Percentiles rank a stretch among this genome's conserved stretches.
Conservation (phyloP, 2,797 vertebrate genomes). For the Oophaga sylvatica region DNA sequence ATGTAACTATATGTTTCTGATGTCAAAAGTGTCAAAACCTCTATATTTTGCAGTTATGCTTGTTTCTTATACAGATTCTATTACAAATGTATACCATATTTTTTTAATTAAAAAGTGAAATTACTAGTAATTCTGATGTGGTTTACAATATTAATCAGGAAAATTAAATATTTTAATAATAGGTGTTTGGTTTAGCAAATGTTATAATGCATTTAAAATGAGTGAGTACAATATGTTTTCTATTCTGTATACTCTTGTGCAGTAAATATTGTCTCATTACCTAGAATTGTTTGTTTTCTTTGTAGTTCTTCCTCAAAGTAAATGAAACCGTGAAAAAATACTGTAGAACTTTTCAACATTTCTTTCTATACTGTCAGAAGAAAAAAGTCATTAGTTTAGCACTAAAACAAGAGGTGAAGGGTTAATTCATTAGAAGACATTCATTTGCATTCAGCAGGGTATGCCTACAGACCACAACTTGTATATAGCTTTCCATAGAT, state of each 20-base stretch:
- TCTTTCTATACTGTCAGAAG: conserved; percentile 13
- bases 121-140: too few relatives aligned
- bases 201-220: not conserved
- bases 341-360: conserved; percentile 18
- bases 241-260: not conserved
- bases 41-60: too few relatives aligned
- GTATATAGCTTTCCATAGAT: conserved; percentile 79
- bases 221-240: not conserved
- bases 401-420: conserved; percentile 29
- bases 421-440: conserved; percentile 50
- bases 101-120: too few relatives aligned
- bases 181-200: not conserved
- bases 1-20: too few relatives aligned
- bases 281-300: conserved; percentile 25
- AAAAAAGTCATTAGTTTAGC: conserved; percentile 36
- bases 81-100: too few relatives aligned
- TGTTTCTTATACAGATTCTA: too few relatives aligned
- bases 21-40: too few relatives aligned
- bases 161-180: not conserved
- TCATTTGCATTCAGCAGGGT: conserved; percentile 70
- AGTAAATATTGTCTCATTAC: conserved; percentile 11
- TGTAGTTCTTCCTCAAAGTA: conserved; percentile 11
- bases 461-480: conserved; percentile 74
- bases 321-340: conserved; percentile 16
- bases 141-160: not conserved